Evolutionary conservation across 2,888 invertebrate species (phyloP).

Genomic region (Stenotaenia linearis): DNA sequence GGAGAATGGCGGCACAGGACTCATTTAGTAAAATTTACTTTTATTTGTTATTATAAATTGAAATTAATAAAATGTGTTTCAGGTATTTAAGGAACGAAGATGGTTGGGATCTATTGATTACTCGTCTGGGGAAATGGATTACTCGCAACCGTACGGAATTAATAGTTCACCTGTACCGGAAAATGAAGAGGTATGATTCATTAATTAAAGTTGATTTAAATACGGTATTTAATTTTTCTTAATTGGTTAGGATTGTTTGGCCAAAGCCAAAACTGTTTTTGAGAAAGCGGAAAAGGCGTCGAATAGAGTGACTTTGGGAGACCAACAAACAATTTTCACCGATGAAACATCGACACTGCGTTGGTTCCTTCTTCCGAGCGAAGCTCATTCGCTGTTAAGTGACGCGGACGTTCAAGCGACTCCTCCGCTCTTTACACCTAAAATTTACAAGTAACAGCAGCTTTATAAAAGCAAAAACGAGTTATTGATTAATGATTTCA

Average conservation of each 20-base stretch:
- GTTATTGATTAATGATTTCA: neutral
- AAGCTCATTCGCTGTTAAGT: constrained; percentile 66
- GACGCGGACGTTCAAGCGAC: neutral
- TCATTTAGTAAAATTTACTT: constrained; percentile 53
- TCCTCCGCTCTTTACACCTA: neutral
- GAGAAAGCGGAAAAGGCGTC: constrained; percentile 56
- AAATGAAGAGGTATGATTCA: neutral
- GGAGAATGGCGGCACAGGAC: constrained; percentile 85
- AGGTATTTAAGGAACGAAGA: constrained; percentile 69
- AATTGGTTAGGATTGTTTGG: constrained; percentile 62
- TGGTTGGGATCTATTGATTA: constrained; percentile 74
- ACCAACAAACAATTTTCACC: constrained; percentile 68
- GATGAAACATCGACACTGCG: constrained; percentile 62
- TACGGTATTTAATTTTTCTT: neutral
- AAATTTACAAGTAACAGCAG: constrained; percentile 24
- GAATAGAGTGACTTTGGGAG: constrained; percentile 65
- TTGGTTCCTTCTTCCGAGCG: constrained; percentile 85
- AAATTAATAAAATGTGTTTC: constrained; percentile 30
- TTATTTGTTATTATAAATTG: too few species aligned
- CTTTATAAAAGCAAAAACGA: neutral
- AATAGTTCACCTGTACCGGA: neutral
- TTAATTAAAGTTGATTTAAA: neutral
- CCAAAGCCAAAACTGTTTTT: constrained; percentile 71
- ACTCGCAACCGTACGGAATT: constrained; percentile 58
- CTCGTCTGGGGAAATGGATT: constrained; percentile 66